phyloP scores from a whole-genome alignment of 2,113 vertebrate species.

The Zapornia atra region DNA sequence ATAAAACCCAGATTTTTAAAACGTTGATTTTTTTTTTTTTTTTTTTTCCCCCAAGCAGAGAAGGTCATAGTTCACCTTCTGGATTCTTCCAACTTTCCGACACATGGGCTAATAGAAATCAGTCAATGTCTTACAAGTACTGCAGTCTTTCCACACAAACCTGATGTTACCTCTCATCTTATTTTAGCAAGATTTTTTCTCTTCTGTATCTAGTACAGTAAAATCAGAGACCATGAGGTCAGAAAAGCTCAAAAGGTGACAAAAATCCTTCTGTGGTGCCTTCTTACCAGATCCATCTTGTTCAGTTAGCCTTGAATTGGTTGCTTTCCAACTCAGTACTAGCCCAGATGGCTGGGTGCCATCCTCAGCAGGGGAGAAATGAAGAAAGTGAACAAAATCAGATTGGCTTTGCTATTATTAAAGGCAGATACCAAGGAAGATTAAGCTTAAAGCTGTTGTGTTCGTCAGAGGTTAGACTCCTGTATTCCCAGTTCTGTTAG shows the following conservation, averaged over 20 bases:
- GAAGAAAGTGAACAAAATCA: constrained; percentile 33
- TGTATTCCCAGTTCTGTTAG: neutral
- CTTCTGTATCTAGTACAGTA: neutral
- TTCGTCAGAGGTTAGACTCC: neutral
- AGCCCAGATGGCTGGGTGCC: neutral
- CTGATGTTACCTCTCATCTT: neutral
- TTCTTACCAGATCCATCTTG: neutral
- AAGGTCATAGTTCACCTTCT: neutral
- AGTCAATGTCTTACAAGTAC: neutral
- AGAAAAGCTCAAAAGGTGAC: neutral
- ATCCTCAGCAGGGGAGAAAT: neutral
- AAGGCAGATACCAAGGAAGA: constrained; percentile 3
- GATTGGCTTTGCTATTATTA: constrained; percentile 24
- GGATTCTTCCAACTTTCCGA: neutral
- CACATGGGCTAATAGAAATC: neutral
- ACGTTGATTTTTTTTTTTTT: neutral
- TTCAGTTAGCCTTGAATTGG: neutral
- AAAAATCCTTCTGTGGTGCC: neutral
- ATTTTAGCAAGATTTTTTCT: neutral
- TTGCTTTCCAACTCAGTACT: neutral
- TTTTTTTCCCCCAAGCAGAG: neutral
- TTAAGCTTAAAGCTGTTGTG: neutral
- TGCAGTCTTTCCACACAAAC: neutral
- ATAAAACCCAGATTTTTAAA: neutral
- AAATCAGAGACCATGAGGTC: neutral